Base-by-base conservation (phyloP, 2,888 invertebrate species). In the Eucriotettix oculatus region DNA sequence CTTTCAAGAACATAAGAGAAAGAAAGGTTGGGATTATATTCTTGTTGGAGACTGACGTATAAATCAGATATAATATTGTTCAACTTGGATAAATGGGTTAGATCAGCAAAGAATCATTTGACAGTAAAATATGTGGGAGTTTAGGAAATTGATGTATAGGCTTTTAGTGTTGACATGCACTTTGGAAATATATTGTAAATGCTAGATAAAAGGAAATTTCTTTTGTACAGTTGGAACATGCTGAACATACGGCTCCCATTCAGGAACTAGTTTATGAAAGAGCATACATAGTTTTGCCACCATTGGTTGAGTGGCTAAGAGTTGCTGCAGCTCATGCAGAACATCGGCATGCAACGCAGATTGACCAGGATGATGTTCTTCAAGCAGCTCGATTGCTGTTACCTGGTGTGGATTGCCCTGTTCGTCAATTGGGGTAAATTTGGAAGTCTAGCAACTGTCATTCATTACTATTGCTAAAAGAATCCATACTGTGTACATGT, bases 331-430 rank as follows among this genome's bases (percentile, higher is more conserved):
- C 92, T 2, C 90, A 91, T 73, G 86, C 90, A 0, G 85, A 87
- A 65, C 84, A 91, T 69, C 80, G 90, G 10, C 84, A 86, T 63
- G 86, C 90, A 1, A 79, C 83, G 40, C 81, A 85, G 63, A 82
- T 89, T 57, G 92, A 90, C 72, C 84, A 86, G 57, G 91, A 92
- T 70, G 93, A 93, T 71, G 84, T 93, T 42, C 81, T 87, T 80
- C 93, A 93, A 75, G 90, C 93, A 0, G 92, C 93, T 0, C 73
- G 92, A 10, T 73, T 94, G 55, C 76, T 94, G 53, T 75, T 94
- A 59, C 93, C 93, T 1, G 90, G 91, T 17, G 90, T 92, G 0
- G 93, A 93, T 74, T 92, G 90, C 71, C 92, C 93, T 14, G 85
- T 90, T 1, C 74, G 92, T 54, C 81, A 86, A 1, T 78, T 88